phyloP scores from a whole-genome alignment of 2,113 vertebrate species.

The Anarrhichthys ocellatus region DNA sequence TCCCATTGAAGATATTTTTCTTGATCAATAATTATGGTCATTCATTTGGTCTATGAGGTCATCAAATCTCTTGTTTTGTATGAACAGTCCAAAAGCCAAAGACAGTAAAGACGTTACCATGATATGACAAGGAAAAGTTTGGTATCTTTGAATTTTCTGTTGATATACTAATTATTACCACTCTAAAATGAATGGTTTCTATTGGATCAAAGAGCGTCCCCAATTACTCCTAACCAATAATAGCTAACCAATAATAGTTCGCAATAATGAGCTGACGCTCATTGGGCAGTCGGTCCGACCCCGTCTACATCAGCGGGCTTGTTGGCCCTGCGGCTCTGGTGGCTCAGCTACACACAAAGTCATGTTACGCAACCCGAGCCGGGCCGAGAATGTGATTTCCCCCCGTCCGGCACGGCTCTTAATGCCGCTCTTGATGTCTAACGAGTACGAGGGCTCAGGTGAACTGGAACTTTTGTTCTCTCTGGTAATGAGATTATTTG shows the following conservation, averaged over 20 bases:
- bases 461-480: conserved; percentile 81
- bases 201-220: background rate
- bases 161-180: background rate
- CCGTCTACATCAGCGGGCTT: background rate
- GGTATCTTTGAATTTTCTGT: background rate
- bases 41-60: background rate
- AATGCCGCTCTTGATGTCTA: conserved; percentile 82
- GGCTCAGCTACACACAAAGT: conserved; percentile 49
- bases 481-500: conserved; percentile 82
- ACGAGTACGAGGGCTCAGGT: conserved; percentile 82
- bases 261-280: background rate
- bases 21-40: background rate
- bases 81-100: background rate
- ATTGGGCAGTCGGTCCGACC: conserved; percentile 3
- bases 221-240: background rate
- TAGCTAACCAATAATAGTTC: background rate
- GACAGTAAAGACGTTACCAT: background rate
- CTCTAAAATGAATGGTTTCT: background rate
- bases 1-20: background rate
- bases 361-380: conserved; percentile 84
- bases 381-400: conserved; percentile 48
- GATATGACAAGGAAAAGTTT: background rate
- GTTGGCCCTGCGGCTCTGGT: background rate
- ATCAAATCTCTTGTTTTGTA: background rate
- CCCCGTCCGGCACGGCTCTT: conserved; percentile 19